phyloP scores from a whole-genome alignment of 2,113 vertebrate genomes.

The Condylura cristata region DNA sequence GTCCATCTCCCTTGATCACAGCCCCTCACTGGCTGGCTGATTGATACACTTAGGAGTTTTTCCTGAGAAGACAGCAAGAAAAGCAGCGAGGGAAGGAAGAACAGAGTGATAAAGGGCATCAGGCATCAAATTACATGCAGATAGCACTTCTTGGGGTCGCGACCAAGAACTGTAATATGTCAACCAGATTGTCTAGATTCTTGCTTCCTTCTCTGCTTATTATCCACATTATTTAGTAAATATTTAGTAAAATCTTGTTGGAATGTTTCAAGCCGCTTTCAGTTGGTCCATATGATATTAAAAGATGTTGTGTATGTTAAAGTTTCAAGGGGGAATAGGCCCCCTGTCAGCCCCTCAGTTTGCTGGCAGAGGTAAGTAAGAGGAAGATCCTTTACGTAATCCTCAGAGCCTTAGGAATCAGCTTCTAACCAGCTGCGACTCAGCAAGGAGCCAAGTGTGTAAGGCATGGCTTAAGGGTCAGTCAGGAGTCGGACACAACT shows the following conservation, averaged over 20 bases:
- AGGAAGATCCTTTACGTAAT: background rate
- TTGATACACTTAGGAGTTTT: background rate
- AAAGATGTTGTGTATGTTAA: background rate
- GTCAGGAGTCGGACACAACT: background rate
- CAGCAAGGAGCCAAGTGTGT: background rate
- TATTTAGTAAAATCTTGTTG: background rate
- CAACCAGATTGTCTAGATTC: background rate
- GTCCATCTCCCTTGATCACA: background rate
- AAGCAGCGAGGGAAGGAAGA: background rate
- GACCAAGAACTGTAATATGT: background rate
- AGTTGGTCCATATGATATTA: background rate
- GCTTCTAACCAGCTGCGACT: background rate
- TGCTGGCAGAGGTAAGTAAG: background rate
- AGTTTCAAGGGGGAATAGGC: background rate
- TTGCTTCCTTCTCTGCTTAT: background rate
- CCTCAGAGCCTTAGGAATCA: background rate
- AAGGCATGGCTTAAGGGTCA: background rate
- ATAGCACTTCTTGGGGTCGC: background rate
- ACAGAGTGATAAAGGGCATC: background rate
- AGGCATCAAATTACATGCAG: background rate
- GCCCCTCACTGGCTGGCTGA: background rate
- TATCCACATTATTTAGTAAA: constrained; percentile 1
- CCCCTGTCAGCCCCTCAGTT: background rate
- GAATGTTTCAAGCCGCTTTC: constrained; percentile 1
- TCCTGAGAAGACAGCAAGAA: background rate